Evolutionary conservation across 2,797 vertebrate genomes (phyloP), one percentile per base, ranked within the genome.

Genomic region (Ibycter americanus): DNA sequence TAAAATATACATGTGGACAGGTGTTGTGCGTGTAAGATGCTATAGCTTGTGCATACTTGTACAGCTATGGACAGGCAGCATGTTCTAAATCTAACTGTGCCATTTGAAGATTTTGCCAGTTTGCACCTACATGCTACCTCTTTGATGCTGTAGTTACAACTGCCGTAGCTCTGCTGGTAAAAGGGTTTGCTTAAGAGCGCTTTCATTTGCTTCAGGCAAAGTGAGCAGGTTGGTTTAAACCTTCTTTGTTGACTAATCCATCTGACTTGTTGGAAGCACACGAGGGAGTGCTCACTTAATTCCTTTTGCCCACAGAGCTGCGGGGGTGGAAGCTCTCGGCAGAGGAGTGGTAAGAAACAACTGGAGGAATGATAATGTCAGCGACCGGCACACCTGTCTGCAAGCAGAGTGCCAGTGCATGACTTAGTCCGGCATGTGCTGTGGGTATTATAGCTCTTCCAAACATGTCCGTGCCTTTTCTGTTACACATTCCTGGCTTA

Each of bases 291-390:
- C 86, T 94, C 44, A 4, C 47, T 66, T 81, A 90, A 77, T 94
- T 95, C 74, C 55, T 91, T 89, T 72, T 96, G 92, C 94, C 96
- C 95, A 46, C 89, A 91, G 95, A 87, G 74, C 92, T 93, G 87
- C 8, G 26, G 81, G 93, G 81, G 90, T 91, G 82, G 90, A 91
- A 96, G 31, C 66, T 79, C 83, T 92, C 36, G 0, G 67, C 73
- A 85, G 55, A 89, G 77, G 90, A 92, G 63, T 22, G 71, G 55
- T 90, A 46, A 42, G 81, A 84, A 95, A 66, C 86, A 85, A 52
- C 83, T 90, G 83, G 59, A 79, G 36, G 92, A 92, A 55, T 1
- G 15, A 51, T 59, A 56, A 34, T 87, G 81, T 83, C 95, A 80
- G 47, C 4, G 9, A 47, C 83, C 1, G 5, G 78, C 92, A 91